These are phyloP conservation scores for Pomatorhinus ruficollis DNA, from an alignment of 2,113 vertebrate species.

Conservation along the genomic window DNA sequence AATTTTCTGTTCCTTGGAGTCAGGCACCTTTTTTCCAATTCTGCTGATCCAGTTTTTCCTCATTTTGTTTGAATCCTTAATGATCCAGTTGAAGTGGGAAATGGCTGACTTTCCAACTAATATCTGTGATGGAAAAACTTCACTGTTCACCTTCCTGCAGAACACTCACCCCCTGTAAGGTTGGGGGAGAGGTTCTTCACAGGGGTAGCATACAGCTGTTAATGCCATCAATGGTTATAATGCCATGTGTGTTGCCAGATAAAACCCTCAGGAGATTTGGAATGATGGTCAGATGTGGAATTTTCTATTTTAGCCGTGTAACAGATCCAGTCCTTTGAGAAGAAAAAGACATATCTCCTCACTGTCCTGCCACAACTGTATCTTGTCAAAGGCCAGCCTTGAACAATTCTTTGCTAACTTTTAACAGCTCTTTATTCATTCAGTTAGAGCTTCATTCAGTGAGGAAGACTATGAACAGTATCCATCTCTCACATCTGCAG, in stretches of 20 bases:
- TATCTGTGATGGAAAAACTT: background rate
- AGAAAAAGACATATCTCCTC: fast-evolving
- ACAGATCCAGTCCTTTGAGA: background rate
- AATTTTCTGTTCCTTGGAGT: background rate
- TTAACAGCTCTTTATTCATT: background rate
- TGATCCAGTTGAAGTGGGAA: background rate
- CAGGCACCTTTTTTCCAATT: background rate
- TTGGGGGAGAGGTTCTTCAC: background rate
- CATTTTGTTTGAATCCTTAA: background rate
- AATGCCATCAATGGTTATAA: background rate
- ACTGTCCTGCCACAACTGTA: background rate
- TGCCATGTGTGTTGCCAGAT: background rate
- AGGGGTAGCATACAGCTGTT: background rate
- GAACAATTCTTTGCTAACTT: background rate
- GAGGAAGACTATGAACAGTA: background rate
- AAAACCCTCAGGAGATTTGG: background rate
- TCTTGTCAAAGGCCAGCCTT: background rate
- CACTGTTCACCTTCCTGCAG: background rate
- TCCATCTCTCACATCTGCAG: background rate
- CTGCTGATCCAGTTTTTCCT: background rate
- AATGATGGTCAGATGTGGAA: background rate
- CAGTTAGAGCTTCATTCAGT: background rate
- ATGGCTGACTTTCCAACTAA: background rate
- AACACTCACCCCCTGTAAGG: background rate
- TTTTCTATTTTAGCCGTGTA: background rate